Percentiles rank a stretch among this genome's conserved stretches.
Conservation (phyloP, 2,113 vertebrate genomes). For the Promerops cafer region DNA sequence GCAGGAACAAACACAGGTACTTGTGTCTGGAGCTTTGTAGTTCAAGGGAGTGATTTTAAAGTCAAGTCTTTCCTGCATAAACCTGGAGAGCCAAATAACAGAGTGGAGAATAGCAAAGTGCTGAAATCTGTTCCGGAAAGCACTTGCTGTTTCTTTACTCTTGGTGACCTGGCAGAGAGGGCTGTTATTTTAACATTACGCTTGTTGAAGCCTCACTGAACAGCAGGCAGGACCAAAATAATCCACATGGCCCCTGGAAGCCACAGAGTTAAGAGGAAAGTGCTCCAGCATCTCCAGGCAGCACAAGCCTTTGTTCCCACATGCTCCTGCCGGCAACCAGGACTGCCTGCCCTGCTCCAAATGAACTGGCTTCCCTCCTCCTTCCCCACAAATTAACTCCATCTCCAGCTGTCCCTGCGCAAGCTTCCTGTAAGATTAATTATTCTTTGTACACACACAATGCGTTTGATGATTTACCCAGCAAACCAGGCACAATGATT, state of each 20-base stretch:
- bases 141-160: not conserved
- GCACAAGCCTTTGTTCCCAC: not conserved
- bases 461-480: conserved; percentile 56
- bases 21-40: not conserved
- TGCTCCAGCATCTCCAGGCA: not conserved
- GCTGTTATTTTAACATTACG: not conserved
- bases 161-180: not conserved
- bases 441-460: conserved; percentile 21
- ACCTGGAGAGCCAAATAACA: conserved; percentile 13
- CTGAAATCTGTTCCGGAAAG: not conserved
- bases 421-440: conserved; percentile 54
- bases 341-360: not conserved
- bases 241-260: not conserved
- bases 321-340: not conserved
- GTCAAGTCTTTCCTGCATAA: not conserved
- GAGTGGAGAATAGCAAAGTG: not conserved
- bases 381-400: conserved; percentile 26
- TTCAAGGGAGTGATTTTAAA: not conserved
- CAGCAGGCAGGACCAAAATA: not conserved
- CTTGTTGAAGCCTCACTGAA: not conserved
- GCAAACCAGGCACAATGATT: not conserved
- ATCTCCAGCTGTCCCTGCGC: conserved; percentile 1
- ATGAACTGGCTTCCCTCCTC: not conserved
- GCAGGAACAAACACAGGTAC: not conserved
- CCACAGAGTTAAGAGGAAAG: not conserved